A percentile compares a stretch with the other conserved stretches of the same genome.
Conservation (phyloP, 2,113 vertebrate species). For the Tetraodon nigroviridis region DNA sequence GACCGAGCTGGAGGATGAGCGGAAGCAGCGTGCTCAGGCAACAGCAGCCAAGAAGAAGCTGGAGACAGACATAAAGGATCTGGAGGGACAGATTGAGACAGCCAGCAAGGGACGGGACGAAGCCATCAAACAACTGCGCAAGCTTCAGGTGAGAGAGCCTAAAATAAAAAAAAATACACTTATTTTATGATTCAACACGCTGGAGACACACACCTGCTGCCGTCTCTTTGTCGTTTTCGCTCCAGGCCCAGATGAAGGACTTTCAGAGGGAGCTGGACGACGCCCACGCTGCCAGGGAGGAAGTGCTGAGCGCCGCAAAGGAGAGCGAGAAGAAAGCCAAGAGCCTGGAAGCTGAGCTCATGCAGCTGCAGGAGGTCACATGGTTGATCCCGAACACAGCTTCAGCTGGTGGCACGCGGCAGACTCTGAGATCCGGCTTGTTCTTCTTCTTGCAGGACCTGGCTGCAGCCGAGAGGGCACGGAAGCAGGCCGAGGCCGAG, state of each 20-base stretch:
- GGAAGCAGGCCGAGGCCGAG: slow-evolving; percentile 89
- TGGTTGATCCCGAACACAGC: neutral
- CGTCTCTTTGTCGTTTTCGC: neutral
- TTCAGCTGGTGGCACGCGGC: neutral
- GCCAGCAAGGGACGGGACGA: slow-evolving; percentile 86
- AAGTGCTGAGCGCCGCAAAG: slow-evolving; percentile 85
- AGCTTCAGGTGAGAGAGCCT: slow-evolving; percentile 80
- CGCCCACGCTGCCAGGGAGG: slow-evolving; percentile 82
- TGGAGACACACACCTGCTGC: no score
- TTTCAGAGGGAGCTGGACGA: slow-evolving; percentile 93
- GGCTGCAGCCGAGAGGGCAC: slow-evolving; percentile 84
- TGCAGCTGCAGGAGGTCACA: slow-evolving; percentile 91
- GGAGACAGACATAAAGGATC: slow-evolving; percentile 89
- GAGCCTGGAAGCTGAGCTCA: slow-evolving; percentile 87
- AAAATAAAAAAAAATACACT: no score
- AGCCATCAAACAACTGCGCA: slow-evolving; percentile 92
- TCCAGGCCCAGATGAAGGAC: slow-evolving; percentile 92
- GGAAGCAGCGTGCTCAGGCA: slow-evolving; percentile 82
- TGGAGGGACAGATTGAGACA: slow-evolving; percentile 88
- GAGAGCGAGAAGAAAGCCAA: slow-evolving; percentile 96
- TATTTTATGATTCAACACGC: no score
- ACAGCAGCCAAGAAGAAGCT: slow-evolving; percentile 89
- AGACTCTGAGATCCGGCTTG: neutral
- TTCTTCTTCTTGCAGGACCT: slow-evolving; percentile 76
- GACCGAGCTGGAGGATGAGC: slow-evolving; percentile 90